Base-by-base conservation (phyloP, 2,113 vertebrate species). In the Columba janthina region DNA sequence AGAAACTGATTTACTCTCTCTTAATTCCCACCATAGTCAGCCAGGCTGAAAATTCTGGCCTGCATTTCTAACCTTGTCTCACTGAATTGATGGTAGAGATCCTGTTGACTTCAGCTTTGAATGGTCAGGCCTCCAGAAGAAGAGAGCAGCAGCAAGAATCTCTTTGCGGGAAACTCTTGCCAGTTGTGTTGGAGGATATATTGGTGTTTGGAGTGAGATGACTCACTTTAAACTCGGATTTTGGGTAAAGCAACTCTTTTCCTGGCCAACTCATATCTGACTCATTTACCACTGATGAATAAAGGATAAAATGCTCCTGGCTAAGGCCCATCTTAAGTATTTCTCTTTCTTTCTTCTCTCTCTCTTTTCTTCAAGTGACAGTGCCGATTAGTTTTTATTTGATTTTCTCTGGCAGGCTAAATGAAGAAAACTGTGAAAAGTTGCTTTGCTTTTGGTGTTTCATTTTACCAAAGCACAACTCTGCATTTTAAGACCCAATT, bases 181-280 rank as follows among this genome's bases (percentile, higher is more conserved):
- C 97, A 98, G 92, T 97, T 96, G 89, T 97, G 84, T 98, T 98
- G 97, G 97, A 98, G 94, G 96, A 96, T 97, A 97, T 98, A 97
- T 94, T 98, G 97, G 95, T 98, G 97, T 96, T 97, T 98, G 97
- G 98, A 98, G 97, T 94, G 87, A 98, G 97, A 98, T 98, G 97
- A 98, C 97, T 98, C 98, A 98, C 86, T 98, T 98, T 92, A 90
- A 97, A 90, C 96, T 97, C 90, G 93, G 93, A 97, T 97, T 98
- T 98, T 98, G 98, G 97, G 98, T 97, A 98, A 98, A 97, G 96
- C 94, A 89, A 81, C 61, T 97, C 96, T 97, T 98, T 98, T 98
- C 88, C 97, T 98, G 96, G 98, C 98, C 98, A 98, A 96, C 94
- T 97, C 95, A 96, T 98, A 98, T 98, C 98, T 98, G 97, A 98